Evolutionary conservation across 2,113 vertebrate genomes (phyloP).

Genomic region (Cichladusa arquata): DNA sequence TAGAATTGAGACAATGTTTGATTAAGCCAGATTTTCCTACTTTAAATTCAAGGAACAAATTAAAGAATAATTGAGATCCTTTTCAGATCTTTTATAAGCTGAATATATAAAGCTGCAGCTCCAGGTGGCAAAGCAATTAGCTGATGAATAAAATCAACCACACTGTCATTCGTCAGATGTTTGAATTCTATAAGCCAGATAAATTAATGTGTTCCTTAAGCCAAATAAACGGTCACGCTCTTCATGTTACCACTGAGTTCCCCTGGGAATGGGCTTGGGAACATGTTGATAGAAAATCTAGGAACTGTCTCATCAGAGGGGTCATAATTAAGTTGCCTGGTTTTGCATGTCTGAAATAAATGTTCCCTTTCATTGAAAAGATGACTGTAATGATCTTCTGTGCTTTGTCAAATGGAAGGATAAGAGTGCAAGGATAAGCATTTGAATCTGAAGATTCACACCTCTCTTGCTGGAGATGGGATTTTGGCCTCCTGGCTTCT

Average conservation of each 20-base stretch:
- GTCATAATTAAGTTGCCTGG: conserved; percentile 68
- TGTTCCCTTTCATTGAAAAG: conserved; percentile 41
- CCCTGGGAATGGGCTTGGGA: conserved; percentile 71
- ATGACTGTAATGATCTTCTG: conserved; percentile 1
- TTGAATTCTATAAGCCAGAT: conserved; percentile 93
- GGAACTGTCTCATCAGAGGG: conserved; percentile 69
- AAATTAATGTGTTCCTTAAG: conserved; percentile 88
- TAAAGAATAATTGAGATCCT: conserved; percentile 90
- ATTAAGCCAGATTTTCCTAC: conserved; percentile 94
- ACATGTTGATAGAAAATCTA: conserved; percentile 49
- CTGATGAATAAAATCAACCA: conserved; percentile 96
- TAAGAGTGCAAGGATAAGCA: background rate
- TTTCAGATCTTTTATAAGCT: conserved; percentile 89
- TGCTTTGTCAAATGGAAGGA: conserved; percentile 1
- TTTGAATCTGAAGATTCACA: background rate
- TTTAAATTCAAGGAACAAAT: conserved; percentile 97
- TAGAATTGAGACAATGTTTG: conserved; percentile 90
- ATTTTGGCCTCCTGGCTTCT: background rate
- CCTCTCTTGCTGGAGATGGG: background rate
- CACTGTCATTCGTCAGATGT: conserved; percentile 86
- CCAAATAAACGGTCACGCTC: conserved; percentile 89
- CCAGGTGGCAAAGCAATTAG: conserved; percentile 97
- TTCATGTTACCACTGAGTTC: conserved; percentile 76
- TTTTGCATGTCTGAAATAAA: conserved; percentile 62
- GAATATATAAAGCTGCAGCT: conserved; percentile 90